Base-by-base conservation (phyloP, 1,140 invertebrate genomes). In the Ladona fulva region DNA sequence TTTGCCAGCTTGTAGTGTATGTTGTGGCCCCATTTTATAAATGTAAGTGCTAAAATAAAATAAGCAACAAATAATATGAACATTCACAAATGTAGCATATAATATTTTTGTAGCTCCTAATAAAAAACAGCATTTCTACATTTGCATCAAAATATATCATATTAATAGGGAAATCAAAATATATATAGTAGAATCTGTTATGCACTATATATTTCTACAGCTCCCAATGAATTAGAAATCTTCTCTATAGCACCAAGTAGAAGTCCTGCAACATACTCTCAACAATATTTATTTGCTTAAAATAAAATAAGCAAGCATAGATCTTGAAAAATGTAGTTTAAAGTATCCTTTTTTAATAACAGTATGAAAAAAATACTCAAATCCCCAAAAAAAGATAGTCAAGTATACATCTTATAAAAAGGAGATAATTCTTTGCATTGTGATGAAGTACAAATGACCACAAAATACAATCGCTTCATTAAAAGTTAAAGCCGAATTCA, bases 281-380 rank as follows among this genome's bases (percentile, higher is more conserved):
- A 66, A 66, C 52, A 66, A 66, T 66, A 66, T 66, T 66, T 66
- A 66, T 66, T 66, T 66, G 52, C 52, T 66, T 66, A 66, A 66
- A 66, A 66, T 66, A 66, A 19, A 66, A 66, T 66, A 66, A 66
- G 52, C 52, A 66, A 66, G 52, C 52, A 66, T 66, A 66, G 52
- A 66, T 66, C 52, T 66, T 66, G 52, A 66, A 66, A 37, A 66
- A 66, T 66, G n/a, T 66, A 66, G 52, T 16, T 52, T 22, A 66
- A 66, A 22, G 52, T 66, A 66, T 66, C 52, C 52, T 66, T 66
- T n/a, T 37, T 37, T 66, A 66, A 16, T 66, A 66, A 66, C 52
- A 66, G 52, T 66, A 66, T 22, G 52, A 66, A 66, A 66, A 37
- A 66, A 66, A 66, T 66, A 66, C 52, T 66, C 52, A 22, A 66